Conservation (phyloP, 2,797 vertebrate species). For the Gallinago solitaria region DNA sequence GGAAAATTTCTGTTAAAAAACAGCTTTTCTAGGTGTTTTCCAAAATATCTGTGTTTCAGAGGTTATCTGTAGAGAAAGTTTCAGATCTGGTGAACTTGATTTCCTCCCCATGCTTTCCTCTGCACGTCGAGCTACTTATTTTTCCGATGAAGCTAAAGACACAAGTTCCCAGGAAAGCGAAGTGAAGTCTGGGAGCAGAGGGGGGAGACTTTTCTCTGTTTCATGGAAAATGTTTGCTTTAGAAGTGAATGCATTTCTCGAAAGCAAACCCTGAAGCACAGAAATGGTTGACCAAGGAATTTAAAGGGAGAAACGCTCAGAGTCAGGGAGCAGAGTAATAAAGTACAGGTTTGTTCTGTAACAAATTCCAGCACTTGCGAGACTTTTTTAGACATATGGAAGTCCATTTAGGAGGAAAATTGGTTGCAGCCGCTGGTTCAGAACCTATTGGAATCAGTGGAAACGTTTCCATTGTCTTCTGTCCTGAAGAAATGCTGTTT, state of each 20-base stretch:
- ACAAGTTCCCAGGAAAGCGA: not conserved
- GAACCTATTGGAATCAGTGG: conserved; percentile 61
- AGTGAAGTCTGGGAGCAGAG: not conserved
- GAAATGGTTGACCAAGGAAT: conserved; percentile 45
- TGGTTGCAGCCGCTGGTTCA: conserved; percentile 73
- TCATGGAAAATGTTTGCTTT: not conserved
- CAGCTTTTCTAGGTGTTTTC: not conserved
- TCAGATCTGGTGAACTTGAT: not conserved
- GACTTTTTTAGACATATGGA: conserved; percentile 64
- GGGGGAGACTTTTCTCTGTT: not conserved
- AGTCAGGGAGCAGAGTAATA: conserved; percentile 43
- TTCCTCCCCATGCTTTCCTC: not conserved
- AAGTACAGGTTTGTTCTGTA: conserved; percentile 58
- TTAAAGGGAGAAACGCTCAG: conserved; percentile 15
- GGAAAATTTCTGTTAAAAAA: not conserved
- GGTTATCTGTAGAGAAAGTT: not conserved
- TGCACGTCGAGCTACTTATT: not conserved
- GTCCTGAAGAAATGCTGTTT: conserved; percentile 39
- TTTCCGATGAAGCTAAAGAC: not conserved
- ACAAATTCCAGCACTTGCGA: conserved; percentile 57
- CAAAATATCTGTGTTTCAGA: not conserved
- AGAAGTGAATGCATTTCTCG: not conserved
- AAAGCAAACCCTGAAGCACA: not conserved
- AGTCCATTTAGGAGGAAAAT: conserved; percentile 76
- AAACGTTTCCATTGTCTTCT: conserved; percentile 59